Evolutionary conservation across 2,888 invertebrate genomes (phyloP).

Genomic region (Eilema griseolum): DNA sequence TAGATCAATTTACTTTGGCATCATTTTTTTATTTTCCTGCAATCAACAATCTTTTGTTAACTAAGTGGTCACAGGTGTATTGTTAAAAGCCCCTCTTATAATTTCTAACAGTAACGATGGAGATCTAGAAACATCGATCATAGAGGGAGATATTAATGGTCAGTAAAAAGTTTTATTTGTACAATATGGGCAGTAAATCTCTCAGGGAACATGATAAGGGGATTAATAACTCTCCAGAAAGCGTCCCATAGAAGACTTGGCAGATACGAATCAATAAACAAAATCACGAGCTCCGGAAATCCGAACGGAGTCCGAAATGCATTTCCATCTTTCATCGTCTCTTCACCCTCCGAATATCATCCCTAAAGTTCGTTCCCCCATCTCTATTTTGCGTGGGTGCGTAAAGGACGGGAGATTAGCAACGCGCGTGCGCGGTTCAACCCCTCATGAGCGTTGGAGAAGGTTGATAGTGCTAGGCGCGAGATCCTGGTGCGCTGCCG

Average conservation of each 20-base stretch:
- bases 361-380: conserved; percentile 75
- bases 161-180: conserved; percentile 68
- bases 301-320: conserved; percentile 85
- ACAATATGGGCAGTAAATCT: conserved; percentile 73
- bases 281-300: conserved; percentile 86
- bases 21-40: conserved; percentile 54
- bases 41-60: conserved; percentile 65
- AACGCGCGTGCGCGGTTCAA: conserved; percentile 80
- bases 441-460: conserved; percentile 81
- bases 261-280: conserved; percentile 84
- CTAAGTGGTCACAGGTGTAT: conserved; percentile 71
- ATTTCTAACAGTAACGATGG: conserved; percentile 46
- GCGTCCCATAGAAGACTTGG: conserved; percentile 64
- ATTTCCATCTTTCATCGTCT: conserved; percentile 86
- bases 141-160: conserved; percentile 58
- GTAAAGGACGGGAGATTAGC: conserved; percentile 62
- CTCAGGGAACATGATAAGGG: conserved; percentile 72
- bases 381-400: conserved; percentile 62
- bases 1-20: conserved; percentile 40
- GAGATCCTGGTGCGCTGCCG: conserved; percentile 80
- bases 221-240: conserved; percentile 77
- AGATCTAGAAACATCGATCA: conserved; percentile 40
- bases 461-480: conserved; percentile 77
- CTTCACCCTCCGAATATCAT: conserved; percentile 85
- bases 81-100: conserved; percentile 56